Base-by-base conservation (phyloP, 1,140 invertebrate genomes). In the Heliconius nattereri region DNA sequence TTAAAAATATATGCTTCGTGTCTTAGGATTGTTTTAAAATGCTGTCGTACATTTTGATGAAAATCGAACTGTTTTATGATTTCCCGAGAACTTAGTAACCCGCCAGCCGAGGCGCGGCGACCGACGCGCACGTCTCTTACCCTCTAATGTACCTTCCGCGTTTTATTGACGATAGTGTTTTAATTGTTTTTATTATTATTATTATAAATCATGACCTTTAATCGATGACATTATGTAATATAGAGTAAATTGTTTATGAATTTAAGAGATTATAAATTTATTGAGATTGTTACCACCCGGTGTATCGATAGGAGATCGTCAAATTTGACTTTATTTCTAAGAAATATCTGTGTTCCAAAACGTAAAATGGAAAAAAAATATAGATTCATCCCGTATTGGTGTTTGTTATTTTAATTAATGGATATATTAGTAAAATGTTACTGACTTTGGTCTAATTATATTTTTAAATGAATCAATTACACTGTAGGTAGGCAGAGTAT, bases 281-380 rank as follows among this genome's bases (percentile, higher is more conserved):
- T 87, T 88, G 91, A 93, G 92, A 94, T 93, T 92, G 92, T 94
- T 94, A 94, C 92, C 92, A 94, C 88, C 91, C 89, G 91, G 91
- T 88, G 87, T 89, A 90, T 85, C 83, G 82, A 75, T 86, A 89
- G 83, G 85, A 82, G 90, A 85, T 87, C 87, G 84, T 89, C 88
- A 83, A 85, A 85, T 82, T 79, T 79, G 78, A 89, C 80, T 72
- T 86, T 83, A 88, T 83, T 80, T 85, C 80, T 87, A 86, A 87
- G 84, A 87, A 82, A 84, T 87, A 79, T 81, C 79, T 90, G 83
- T 87, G 85, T 89, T 89, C 85, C 81, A 87, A 88, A 88, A 85
- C 84, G 85, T 84, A 87, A 84, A 79, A 84, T 83, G 76, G 84
- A 86, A 85, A 85, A 84, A 85, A 78, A 77, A 45, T 35, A 78